Conservation (phyloP, 2,888 invertebrate genomes). For the Dicycla oo region DNA sequence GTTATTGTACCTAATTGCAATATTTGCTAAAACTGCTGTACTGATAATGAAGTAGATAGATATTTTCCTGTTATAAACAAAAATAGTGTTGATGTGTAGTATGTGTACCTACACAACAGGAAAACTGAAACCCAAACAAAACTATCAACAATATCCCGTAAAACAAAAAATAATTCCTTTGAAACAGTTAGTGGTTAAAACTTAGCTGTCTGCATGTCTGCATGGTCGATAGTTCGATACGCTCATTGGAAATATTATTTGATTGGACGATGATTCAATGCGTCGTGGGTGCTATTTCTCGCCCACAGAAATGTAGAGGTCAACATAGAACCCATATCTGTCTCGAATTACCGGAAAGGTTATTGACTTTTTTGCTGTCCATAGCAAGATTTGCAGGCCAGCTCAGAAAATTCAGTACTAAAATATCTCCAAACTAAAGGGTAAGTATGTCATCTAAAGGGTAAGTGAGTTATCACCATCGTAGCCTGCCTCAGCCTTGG, state of each 20-base stretch:
- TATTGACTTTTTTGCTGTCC: conserved; percentile 39
- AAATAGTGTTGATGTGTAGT: conserved; percentile 10
- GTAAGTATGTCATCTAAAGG: neutral
- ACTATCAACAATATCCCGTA: neutral
- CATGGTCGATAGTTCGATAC: conserved; percentile 13
- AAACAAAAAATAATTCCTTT: neutral
- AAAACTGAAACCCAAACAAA: conserved; percentile 29
- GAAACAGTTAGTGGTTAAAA: neutral
- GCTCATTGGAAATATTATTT: conserved; percentile 29
- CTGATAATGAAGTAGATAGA: conserved; percentile 1
- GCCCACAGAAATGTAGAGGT: conserved; percentile 49
- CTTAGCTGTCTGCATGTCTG: neutral
- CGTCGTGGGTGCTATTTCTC: conserved; percentile 61
- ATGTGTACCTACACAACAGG: conserved; percentile 31
- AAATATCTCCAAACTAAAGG: neutral
- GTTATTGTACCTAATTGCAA: conserved; percentile 5
- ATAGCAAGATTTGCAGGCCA: conserved; percentile 1
- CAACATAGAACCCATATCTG: conserved; percentile 25
- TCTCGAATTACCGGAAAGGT: conserved; percentile 26
- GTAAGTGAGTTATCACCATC: neutral
- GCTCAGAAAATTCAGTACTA: neutral
- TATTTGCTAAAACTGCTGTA: conserved; percentile 13
- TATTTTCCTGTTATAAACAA: conserved; percentile 46
- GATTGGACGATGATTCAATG: conserved; percentile 57
- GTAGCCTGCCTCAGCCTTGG: neutral